These are phyloP conservation scores for Podiceps cristatus DNA, from an alignment of 2,113 vertebrate genomes.

Conservation along the genomic window DNA sequence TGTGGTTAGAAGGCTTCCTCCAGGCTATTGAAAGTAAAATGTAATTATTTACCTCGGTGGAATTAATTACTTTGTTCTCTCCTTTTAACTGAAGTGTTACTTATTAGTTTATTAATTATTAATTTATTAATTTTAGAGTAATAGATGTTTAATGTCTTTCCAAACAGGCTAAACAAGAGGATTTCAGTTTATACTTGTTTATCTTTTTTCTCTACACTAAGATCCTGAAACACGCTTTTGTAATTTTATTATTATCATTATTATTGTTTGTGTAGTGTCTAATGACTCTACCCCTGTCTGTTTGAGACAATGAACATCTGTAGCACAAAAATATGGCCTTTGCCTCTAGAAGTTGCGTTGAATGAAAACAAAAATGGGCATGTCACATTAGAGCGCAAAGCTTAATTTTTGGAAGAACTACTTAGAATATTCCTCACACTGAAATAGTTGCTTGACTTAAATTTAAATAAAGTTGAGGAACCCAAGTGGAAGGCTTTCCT, in stretches of 20 bases:
- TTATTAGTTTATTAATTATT: slow-evolving; percentile 23
- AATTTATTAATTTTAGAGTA: background rate
- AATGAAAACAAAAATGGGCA: background rate
- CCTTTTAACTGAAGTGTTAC: background rate
- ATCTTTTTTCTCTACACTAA: background rate
- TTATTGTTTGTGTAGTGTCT: background rate
- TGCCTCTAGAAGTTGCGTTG: background rate
- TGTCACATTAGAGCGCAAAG: background rate
- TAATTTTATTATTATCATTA: background rate
- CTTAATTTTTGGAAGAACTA: background rate
- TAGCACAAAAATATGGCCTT: background rate
- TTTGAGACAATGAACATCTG: background rate
- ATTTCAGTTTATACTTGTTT: background rate
- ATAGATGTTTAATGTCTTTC: background rate
- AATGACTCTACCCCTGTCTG: background rate
- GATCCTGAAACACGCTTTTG: background rate
- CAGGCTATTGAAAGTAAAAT: slow-evolving; percentile 37
- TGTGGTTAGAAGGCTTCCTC: slow-evolving; percentile 37
- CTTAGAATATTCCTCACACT: background rate
- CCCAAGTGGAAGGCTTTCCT: background rate
- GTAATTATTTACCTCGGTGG: slow-evolving; percentile 45
- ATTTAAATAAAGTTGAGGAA: background rate
- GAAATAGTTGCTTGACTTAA: background rate
- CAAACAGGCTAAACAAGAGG: background rate
- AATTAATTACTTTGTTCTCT: slow-evolving; percentile 28